Evolutionary conservation across 2,888 invertebrate species (phyloP), one percentile per base, ranked within the genome.

Genomic region (Galerucella pusilla): DNA sequence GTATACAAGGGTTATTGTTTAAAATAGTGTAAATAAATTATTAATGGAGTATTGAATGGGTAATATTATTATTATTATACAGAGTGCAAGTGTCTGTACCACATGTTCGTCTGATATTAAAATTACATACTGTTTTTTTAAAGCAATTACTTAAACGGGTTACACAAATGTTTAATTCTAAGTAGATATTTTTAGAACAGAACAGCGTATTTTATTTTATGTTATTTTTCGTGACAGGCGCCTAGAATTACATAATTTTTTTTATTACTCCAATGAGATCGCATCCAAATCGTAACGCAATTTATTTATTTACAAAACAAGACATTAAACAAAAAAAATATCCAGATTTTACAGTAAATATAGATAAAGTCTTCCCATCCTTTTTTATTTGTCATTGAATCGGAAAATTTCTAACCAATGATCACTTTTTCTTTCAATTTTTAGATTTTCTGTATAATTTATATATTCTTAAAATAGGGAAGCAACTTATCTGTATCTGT

Each of bases 131-230:
- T 57, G 20, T 57, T 54, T 61, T 35, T 35, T 35, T 11, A 61
- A 25, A 35, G 35, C n/a, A 61, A 35, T 35, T 35, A 35, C 14
- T 61, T 14, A 25, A 25, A 61, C 61, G 57, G 20, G 10, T 11
- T 20, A 61, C 61, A 35, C 35, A 61, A 61, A 35, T 61, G 61
- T 35, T 42, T 61, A 61, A 35, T 35, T 61, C 35, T 2, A 28
- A 35, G 61, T 61, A 61, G 61, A n/a, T 61, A 61, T 61, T 35
- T 61, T 61, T 61, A 61, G 61, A 61, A 61, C n/a, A n/a, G 28
- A 61, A 61, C 28, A 10, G 35, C 14, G 5, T 61, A 61, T 61
- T 61, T 61, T 61, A n/a, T 61, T 61, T 61, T 35, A 61, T 61
- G 61, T 61, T 7, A 11, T 61, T 61, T 61, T 61, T 61, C 57